Evolutionary conservation across 1,140 invertebrate species (phyloP), one percentile per base, ranked within the genome.

Genomic region (Drepana arcuata): DNA sequence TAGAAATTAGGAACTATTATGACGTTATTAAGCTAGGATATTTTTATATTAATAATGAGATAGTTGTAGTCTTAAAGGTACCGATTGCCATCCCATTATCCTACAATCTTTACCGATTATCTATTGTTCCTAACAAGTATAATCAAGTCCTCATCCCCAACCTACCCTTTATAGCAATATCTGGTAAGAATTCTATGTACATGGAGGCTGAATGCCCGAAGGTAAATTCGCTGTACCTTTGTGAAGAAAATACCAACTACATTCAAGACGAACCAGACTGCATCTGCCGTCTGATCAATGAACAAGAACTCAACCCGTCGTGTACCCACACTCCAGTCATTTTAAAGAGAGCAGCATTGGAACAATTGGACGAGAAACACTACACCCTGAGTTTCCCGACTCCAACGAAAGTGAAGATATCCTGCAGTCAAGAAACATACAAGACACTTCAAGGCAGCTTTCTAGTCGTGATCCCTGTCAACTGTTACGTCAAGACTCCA

Each of bases 21-120:
- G 45, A 61, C 25, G 25, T 57, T 2, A 61, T 62, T 30, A 56
- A 51, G 37, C 24, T 39, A 29, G 57, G 53, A 4, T 57, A 33
- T 14, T 65, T 48, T 43, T 63, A 47, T 49, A n/a, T n/a, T n/a
- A n/a, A n/a, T n/a, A n/a, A n/a, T n/a, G n/a, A n/a, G n/a, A n/a
- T n/a, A n/a, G n/a, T 65, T 28, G 33, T 65, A 27, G 27, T 55
- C 14, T 55, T 50, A 35, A 65, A 50, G 29, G 25, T 61, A 24
- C 56, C 53, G 14, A 49, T 64, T 39, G 29, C 32, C 14, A n/a
- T n/a, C n/a, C n/a, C n/a, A n/a, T n/a, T n/a, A n/a, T n/a, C n/a
- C n/a, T n/a, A n/a, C n/a, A n/a, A n/a, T n/a, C n/a, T n/a, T n/a
- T n/a, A n/a, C n/a, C n/a, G n/a, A n/a, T n/a, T n/a, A n/a, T n/a